Evolutionary conservation across 2,113 vertebrate genomes (phyloP).

Genomic region (Pedetes capensis): DNA sequence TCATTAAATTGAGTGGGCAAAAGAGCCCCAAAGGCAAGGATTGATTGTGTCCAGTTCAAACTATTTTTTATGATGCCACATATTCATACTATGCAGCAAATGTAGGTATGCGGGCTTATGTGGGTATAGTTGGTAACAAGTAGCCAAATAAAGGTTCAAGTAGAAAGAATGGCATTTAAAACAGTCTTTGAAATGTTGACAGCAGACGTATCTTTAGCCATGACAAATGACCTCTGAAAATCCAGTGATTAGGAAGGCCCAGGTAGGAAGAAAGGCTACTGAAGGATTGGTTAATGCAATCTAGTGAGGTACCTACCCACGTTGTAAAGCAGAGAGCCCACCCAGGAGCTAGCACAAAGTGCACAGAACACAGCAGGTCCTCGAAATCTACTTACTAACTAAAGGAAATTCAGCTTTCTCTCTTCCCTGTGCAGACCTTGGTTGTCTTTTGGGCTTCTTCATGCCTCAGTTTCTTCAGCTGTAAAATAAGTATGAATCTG

Average conservation of each 20-base stretch:
- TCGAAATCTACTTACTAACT: background rate
- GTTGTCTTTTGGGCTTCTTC: background rate
- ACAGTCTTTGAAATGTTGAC: background rate
- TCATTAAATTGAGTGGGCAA: background rate
- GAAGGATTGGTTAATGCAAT: background rate
- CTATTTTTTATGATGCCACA: background rate
- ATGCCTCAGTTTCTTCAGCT: constrained; percentile 34
- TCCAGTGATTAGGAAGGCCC: background rate
- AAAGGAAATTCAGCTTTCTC: background rate
- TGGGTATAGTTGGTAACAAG: background rate
- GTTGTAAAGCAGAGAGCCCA: background rate
- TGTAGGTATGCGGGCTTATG: background rate
- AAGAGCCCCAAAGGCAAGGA: background rate
- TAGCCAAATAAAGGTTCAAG: background rate
- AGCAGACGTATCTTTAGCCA: background rate
- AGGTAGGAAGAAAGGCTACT: background rate
- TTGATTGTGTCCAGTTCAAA: background rate
- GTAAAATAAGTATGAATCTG: background rate
- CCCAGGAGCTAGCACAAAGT: background rate
- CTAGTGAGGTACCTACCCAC: background rate
- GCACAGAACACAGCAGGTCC: background rate
- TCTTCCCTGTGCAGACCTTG: background rate
- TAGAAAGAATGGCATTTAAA: background rate
- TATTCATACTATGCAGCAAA: background rate
- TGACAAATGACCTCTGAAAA: background rate